Evolutionary conservation across 2,113 vertebrate species (phyloP), one percentile per base, ranked within the genome.

Genomic region (Sphyrna mokarran): DNA sequence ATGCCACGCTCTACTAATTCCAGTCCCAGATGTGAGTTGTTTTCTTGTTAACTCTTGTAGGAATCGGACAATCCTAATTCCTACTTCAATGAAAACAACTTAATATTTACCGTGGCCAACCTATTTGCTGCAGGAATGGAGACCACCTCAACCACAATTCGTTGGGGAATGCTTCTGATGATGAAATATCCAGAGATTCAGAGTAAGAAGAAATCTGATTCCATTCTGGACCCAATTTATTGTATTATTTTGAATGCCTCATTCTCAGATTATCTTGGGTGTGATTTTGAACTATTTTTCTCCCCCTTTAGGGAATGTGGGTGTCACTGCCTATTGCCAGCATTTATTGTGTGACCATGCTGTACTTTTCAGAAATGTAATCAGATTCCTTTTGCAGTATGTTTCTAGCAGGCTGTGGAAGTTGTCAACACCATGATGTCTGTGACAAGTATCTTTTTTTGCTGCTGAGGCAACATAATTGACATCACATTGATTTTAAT

Each of bases 91-190:
- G 87, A 96, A 95, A 97, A 98, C 0, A 98, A 97, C 8, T 2
- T 98, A 96, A 95, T 97, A 26, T 96, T 96, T 37, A 98, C 97
- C 0, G 97, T 97, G 1, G 20, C 97, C 4, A 98, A 98, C 95
- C 96, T 98, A 66, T 98, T 98, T 96, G 54, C 97, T 13, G 97
- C 98, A 5, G 97, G 98, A 96, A 98, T 97, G 0, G 97, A 98
- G 95, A 98, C 98, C 40, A 98, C 97, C 66, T 98, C 98, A 96
- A 97, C 97, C 72, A 98, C 98, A 13, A 95, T 98, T 72, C 96
- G 96, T 97, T 98, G 97, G 8, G 96, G 96, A 5, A 96, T 98
- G 1, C 97, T 96, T 90, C 96, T 98, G 58, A 94, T 98, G 94
- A 97, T 98, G 66, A 98, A 98, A 96, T 95, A 98, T 78, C 98